A percentile compares a stretch with the other conserved stretches of the same genome.
Conservation (phyloP, 23 tunicate genomes). For the Halocynthia roretzi region DNA sequence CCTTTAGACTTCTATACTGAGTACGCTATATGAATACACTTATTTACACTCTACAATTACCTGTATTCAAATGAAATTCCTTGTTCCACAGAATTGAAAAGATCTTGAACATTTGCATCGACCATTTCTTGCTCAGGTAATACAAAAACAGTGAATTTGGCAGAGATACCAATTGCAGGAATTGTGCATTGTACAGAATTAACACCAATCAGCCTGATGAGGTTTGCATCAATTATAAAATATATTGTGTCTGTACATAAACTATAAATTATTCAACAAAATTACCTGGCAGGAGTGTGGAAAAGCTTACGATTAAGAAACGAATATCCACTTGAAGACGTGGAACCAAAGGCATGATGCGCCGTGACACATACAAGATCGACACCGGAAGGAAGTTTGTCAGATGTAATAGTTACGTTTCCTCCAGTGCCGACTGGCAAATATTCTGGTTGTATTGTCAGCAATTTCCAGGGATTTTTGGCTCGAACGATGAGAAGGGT, state of each 20-base stretch:
- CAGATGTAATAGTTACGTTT: conserved; percentile 1
- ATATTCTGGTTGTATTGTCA: conserved; percentile 9
- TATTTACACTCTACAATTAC: background rate
- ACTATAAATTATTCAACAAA: too few species aligned
- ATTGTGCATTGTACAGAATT: conserved; percentile 1
- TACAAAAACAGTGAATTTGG: background rate
- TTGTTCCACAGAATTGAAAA: background rate
- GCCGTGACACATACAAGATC: conserved; percentile 7
- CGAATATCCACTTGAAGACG: background rate
- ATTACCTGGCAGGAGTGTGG: too few species aligned
- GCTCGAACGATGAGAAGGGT: conserved; percentile 1
- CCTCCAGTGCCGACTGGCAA: background rate
- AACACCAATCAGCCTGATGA: background rate
- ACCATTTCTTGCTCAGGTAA: conserved; percentile 3
- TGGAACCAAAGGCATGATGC: background rate
- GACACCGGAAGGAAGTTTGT: background rate
- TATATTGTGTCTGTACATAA: too few species aligned
- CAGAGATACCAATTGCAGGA: background rate
- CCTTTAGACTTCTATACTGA: too few species aligned
- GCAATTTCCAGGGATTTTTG: conserved; percentile 6
- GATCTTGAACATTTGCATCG: background rate
- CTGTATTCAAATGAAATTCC: conserved; percentile 24
- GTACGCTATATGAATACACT: too few species aligned
- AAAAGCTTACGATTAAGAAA: background rate
- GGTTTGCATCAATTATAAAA: background rate